phyloP scores from a whole-genome alignment of 2,113 vertebrate species.

The Sylvietta virens region DNA sequence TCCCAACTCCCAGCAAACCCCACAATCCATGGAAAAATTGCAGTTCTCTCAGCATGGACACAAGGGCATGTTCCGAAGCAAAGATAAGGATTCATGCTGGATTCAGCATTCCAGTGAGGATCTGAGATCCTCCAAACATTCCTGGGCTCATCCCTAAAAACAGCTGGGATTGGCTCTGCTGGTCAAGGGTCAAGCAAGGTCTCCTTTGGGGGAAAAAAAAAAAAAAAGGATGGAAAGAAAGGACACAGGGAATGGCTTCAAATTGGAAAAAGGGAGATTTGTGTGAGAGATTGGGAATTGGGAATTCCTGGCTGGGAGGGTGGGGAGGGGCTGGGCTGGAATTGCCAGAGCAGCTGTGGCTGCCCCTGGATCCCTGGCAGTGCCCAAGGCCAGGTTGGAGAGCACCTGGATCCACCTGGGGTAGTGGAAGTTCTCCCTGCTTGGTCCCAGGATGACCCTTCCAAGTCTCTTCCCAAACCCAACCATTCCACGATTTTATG shows the following conservation, averaged over 20 bases:
- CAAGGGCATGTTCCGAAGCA: neutral
- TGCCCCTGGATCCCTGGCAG: neutral
- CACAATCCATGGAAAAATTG: rapidly evolving
- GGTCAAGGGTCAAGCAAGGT: neutral
- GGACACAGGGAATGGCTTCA: neutral
- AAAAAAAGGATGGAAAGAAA: neutral
- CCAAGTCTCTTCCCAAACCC: no score
- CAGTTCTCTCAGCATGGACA: neutral
- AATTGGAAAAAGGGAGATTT: neutral
- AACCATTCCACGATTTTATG: no score
- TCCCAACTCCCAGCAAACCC: neutral
- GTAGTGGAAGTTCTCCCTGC: no score
- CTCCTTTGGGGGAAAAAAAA: no score
- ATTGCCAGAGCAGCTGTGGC: neutral
- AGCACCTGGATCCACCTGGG: no score
- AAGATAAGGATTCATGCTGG: neutral
- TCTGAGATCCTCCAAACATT: neutral
- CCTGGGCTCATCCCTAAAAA: neutral
- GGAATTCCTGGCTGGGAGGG: neutral
- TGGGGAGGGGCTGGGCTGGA: neutral
- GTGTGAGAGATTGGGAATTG: neutral
- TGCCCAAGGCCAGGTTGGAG: neutral
- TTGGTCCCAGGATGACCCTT: no score
- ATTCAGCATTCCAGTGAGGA: neutral
- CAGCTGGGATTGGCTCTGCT: neutral